phyloP scores from a whole-genome alignment of 2,888 invertebrate species.

The Fabriciana adippe region DNA sequence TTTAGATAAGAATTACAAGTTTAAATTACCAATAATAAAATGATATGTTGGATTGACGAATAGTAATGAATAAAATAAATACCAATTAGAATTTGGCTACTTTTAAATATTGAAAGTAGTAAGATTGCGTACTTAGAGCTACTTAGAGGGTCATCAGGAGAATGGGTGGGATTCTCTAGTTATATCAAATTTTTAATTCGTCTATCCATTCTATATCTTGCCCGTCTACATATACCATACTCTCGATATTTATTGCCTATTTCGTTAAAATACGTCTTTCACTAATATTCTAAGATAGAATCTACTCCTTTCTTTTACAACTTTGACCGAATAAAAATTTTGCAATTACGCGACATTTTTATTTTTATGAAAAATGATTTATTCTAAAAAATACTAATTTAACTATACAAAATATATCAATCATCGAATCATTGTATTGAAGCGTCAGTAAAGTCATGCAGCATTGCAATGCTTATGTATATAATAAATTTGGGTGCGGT shows the following conservation, averaged over 20 bases:
- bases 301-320: neutral
- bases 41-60: neutral
- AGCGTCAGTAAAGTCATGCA: slow-evolving; percentile 27
- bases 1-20: neutral
- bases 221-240: slow-evolving; percentile 5
- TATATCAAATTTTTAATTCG: neutral
- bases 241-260: slow-evolving; percentile 2
- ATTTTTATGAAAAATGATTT: neutral
- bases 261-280: neutral
- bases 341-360: neutral
- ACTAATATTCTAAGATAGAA: neutral
- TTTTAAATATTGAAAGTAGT: no score
- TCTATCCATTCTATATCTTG: neutral
- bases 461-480: slow-evolving; percentile 19
- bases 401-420: slow-evolving; percentile 6
- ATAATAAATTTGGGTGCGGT: slow-evolving; percentile 25
- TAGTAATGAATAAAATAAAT: neutral
- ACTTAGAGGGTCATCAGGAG: no score
- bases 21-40: slow-evolving; percentile 2
- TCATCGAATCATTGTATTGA: slow-evolving; percentile 12
- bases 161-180: no score
- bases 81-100: no score
- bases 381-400: slow-evolving; percentile 2
- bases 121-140: no score
- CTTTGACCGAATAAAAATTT: no score